These are phyloP conservation scores for Philaethria dido DNA, from an alignment of 2,888 invertebrate species.

Conservation along the genomic window DNA sequence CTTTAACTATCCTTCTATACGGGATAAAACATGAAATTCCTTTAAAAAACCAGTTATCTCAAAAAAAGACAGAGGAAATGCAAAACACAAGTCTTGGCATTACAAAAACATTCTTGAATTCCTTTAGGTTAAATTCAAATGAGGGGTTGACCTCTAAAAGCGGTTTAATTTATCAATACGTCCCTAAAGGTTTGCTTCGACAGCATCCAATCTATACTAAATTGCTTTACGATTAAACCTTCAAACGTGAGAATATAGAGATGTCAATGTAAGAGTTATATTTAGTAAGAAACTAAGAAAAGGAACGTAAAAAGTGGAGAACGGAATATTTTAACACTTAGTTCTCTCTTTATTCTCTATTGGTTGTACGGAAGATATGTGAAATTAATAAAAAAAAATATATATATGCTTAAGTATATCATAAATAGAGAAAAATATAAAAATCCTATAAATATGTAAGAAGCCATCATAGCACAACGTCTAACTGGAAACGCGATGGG, in stretches of 20 bases:
- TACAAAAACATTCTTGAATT: background rate
- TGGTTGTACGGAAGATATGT: too few relatives aligned
- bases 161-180: constrained; percentile 22
- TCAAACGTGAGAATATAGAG: constrained; percentile 8
- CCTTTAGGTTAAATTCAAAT: constrained; percentile 23
- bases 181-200: constrained; percentile 20
- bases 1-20: too few relatives aligned
- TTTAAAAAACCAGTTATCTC: background rate
- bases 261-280: background rate
- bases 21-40: too few relatives aligned
- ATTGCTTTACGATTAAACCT: constrained; percentile 25
- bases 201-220: constrained; percentile 23
- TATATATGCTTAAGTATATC: too few relatives aligned
- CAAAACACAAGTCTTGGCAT: background rate
- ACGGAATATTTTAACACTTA: too few relatives aligned
- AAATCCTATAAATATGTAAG: too few relatives aligned
- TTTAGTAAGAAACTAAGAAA: background rate
- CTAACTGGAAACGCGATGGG: too few relatives aligned
- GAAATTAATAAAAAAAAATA: too few relatives aligned
- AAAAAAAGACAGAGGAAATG: background rate
- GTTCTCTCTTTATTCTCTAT: too few relatives aligned
- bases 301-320: background rate
- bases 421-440: too few relatives aligned
- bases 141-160: constrained; percentile 22
- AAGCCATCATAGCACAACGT: too few relatives aligned